These are phyloP conservation scores for Rhopalosiphum padi DNA, from an alignment of 1,140 invertebrate genomes.

Conservation along the genomic window DNA sequence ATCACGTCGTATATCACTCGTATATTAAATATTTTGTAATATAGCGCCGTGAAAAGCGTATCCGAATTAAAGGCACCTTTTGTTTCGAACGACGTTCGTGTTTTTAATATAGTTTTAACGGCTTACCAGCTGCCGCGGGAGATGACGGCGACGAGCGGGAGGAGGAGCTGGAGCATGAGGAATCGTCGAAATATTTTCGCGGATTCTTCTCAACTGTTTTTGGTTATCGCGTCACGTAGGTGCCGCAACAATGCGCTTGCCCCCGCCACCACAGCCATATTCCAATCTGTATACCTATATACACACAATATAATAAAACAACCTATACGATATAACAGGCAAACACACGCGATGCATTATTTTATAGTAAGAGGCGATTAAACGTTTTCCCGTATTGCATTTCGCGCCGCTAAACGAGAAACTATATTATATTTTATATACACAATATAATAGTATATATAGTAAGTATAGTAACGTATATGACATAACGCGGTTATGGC, in stretches of 20 bases:
- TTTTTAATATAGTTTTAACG: constrained; percentile 32
- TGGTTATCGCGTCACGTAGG: constrained; percentile 28
- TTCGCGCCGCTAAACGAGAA: background rate
- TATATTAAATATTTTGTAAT: constrained; percentile 21
- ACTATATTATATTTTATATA: background rate
- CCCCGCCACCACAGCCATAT: background rate
- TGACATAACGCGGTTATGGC: background rate
- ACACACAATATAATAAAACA: background rate
- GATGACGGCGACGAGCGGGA: background rate
- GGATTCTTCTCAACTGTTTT: background rate
- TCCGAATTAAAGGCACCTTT: background rate
- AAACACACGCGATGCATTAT: background rate
- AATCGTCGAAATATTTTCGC: background rate
- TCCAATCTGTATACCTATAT: background rate
- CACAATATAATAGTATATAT: background rate
- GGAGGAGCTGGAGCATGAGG: background rate
- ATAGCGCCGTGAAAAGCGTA: background rate
- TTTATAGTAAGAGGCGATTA: constrained; percentile 3
- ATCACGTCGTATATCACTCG: background rate
- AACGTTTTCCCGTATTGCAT: constrained; percentile 2
- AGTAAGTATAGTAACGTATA: background rate
- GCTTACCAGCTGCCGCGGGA: background rate
- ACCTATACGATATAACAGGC: background rate
- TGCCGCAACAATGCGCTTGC: background rate
- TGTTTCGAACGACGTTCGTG: background rate